phyloP scores from a whole-genome alignment of 2,797 vertebrate genomes.

The Gobionotothen gibberifrons region DNA sequence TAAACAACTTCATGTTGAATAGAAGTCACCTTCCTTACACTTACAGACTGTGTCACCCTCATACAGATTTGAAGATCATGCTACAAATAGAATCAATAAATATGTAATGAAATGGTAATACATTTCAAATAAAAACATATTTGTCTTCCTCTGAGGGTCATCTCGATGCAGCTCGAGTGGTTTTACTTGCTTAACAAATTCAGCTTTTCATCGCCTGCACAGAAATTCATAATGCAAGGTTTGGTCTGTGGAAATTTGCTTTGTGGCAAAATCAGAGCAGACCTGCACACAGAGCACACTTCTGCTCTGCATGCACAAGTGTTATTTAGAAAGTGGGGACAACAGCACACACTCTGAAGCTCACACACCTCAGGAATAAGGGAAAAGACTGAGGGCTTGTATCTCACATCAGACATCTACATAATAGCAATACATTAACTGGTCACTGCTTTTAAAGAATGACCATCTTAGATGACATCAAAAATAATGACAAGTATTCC shows the following conservation, averaged over 20 bases:
- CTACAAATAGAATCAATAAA: conserved; percentile 9
- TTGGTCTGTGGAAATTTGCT: conserved; percentile 51
- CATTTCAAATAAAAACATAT: neutral
- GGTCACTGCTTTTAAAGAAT: neutral
- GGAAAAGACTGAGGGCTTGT: conserved; percentile 9
- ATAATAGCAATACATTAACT: neutral
- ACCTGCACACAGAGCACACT: conserved; percentile 36
- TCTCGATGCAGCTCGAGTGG: conserved; percentile 23
- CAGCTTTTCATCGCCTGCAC: conserved; percentile 24
- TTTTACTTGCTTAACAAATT: conserved; percentile 22
- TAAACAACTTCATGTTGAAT: neutral
- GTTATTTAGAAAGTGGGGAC: conserved; percentile 54
- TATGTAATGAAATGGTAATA: neutral
- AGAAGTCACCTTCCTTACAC: neutral
- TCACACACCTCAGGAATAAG: conserved; percentile 11
- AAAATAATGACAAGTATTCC: conserved; percentile 5
- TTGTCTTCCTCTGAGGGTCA: conserved; percentile 20
- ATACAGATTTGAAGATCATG: neutral
- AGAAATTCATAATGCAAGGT: conserved; percentile 40
- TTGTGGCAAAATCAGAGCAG: conserved; percentile 61
- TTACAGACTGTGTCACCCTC: neutral
- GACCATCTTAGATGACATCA: neutral
- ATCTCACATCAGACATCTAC: conserved; percentile 15
- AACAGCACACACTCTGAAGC: conserved; percentile 37
- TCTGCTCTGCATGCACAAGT: conserved; percentile 42